Evolutionary conservation across 1,140 invertebrate species (phyloP), one percentile per base, ranked within the genome.

Genomic region (Drosophila nannoptera): DNA sequence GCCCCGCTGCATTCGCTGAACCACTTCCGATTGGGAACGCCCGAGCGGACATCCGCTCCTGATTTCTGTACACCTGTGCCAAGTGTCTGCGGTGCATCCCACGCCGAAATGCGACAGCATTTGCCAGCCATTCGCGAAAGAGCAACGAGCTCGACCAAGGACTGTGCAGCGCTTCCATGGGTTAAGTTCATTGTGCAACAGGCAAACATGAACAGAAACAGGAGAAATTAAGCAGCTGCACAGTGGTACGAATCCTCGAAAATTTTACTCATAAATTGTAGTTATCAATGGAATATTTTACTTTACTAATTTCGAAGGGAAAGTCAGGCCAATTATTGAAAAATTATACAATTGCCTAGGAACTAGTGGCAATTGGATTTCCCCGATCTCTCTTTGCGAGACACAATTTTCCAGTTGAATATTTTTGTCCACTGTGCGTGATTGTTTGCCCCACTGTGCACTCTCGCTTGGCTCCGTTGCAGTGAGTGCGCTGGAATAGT

Each of bases 171-270:
- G n/a, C 55, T 66, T 42, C 42, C 33, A 48, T 22, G 46, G 68
- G 9, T 65, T 46, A 84, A 78, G 75, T 84, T 83, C 73, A 78
- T 59, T 35, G 64, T 73, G 73, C 78, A 83, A 84, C 78, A 83
- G 80, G 78, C 72, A 50, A 78, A 7, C 78, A 83, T 73, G 59
- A 83, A 61, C 11, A 46, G 35, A 32, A 22, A 22, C 11, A 32
- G 43, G 7, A 22, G 16, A 4, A 29, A 7, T 11, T 53, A 38
- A 48, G 7, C 40, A 43, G 6, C 0, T 0, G 49, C 36, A 76
- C 69, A 63, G 45, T 81, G 65, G 48, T 4, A 3, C 2, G 3
- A 35, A n/a, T 4, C 1, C 7, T 12, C 4, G 12, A 14, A 43
- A 43, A 22, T 22, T 6, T 12, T 0, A 43, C 6, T 5, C n/a